A percentile compares a stretch with the other conserved stretches of the same genome.
Evolutionary conservation across 2,797 vertebrate species (phyloP).

Genomic region (Bradypodion pumilum): DNA sequence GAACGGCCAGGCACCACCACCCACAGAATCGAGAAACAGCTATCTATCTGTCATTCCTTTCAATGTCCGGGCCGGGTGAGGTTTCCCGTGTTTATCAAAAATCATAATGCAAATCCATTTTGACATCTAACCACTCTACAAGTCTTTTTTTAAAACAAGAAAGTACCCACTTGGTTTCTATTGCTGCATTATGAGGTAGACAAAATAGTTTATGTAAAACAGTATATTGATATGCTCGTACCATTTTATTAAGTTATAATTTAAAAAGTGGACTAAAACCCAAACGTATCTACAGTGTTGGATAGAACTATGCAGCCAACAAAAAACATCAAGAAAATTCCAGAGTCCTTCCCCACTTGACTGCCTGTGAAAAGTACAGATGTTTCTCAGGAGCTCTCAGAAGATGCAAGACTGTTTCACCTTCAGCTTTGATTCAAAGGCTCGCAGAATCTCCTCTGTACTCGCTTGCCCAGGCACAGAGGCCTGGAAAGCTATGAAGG

Average conservation of each 20-base stretch:
- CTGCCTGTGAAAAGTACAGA: constrained; percentile 91
- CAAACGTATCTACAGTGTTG: neutral
- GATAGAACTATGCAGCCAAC: neutral
- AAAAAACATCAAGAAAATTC: constrained; percentile 82
- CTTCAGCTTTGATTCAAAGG: constrained; percentile 87
- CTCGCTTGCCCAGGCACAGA: constrained; percentile 87
- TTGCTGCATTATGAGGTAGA: constrained; percentile 69
- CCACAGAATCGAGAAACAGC: too few relatives aligned
- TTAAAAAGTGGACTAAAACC: constrained; percentile 15
- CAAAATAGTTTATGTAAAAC: constrained; percentile 43
- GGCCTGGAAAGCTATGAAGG: constrained; percentile 94
- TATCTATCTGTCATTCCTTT: too few relatives aligned
- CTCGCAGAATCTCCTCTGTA: constrained; percentile 87
- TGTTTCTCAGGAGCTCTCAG: constrained; percentile 89
- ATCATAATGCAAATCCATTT: neutral
- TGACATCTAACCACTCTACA: constrained; percentile 11
- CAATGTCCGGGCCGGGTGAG: too few relatives aligned
- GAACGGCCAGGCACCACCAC: too few relatives aligned
- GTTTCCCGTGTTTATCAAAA: too few relatives aligned
- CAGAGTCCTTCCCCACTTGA: constrained; percentile 86
- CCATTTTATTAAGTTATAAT: constrained; percentile 9
- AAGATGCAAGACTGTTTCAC: constrained; percentile 87
- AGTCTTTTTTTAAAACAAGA: constrained; percentile 43
- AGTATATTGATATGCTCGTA: neutral
- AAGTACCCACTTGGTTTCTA: constrained; percentile 48